Evolutionary conservation across 2,888 invertebrate genomes (phyloP).

Genomic region (Periphyllus acericola): DNA sequence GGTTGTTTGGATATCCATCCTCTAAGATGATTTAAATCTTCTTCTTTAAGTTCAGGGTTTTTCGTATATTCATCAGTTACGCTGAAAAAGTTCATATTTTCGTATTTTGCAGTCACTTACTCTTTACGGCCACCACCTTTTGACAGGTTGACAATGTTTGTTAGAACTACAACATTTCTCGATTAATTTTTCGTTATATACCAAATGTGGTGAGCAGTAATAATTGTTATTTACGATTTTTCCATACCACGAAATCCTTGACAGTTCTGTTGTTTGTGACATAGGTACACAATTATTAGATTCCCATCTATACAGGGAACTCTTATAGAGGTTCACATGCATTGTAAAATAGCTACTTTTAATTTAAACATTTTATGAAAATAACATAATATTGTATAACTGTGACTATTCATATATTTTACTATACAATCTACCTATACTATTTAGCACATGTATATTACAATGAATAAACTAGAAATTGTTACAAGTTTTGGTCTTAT

Average conservation of each 20-base stretch:
- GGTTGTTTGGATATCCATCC: constrained; percentile 64
- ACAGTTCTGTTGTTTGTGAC: neutral
- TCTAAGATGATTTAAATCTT: constrained; percentile 64
- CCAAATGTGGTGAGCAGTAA: neutral
- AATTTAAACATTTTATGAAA: neutral
- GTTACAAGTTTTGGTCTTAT: no score
- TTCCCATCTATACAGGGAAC: constrained; percentile 7
- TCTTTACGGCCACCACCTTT: neutral
- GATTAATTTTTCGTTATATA: constrained; percentile 28
- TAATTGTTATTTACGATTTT: constrained; percentile 12
- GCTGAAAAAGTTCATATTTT: constrained; percentile 52
- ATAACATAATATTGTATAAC: neutral
- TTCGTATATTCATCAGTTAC: constrained; percentile 63
- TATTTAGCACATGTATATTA: neutral
- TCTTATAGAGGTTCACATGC: neutral
- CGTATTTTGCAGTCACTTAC: neutral
- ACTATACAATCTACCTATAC: neutral
- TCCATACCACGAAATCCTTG: constrained; percentile 14
- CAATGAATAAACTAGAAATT: neutral
- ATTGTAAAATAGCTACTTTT: neutral
- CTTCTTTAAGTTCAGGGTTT: constrained; percentile 64
- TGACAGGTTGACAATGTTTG: neutral
- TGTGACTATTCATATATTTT: neutral
- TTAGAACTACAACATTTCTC: constrained; percentile 7
- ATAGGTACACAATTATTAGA: neutral